Evolutionary conservation across 1,140 invertebrate genomes (phyloP), one percentile per base, ranked within the genome.

Genomic region (Papilio glaucus): DNA sequence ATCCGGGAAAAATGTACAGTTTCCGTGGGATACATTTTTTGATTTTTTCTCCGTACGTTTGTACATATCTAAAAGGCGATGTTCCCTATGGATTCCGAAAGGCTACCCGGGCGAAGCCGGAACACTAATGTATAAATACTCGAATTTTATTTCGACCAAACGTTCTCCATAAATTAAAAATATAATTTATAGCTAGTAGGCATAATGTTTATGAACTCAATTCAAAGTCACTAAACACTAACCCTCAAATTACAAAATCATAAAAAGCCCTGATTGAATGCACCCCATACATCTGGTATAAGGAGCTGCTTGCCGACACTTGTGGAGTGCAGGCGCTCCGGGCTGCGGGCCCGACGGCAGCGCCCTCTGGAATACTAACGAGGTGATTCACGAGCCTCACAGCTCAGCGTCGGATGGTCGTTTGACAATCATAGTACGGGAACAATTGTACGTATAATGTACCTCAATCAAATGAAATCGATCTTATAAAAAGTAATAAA

Each of bases 271-370:
- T 4, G 49, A 57, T 26, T 57, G 49, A 57, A 57, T 57, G 49
- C 21, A 57, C 21, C 4, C 10, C 10, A 24, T 24, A 57, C 21
- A 24, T 57, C 49, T 24, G 29, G 2, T 3, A 24, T 10, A 45
- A 57, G 49, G 24, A 21, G 21, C 49, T 24, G 6, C 29, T 21
- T 57, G 9, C 24, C 5, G 21, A 57, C 49, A 24, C 49, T 57
- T 57, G 49, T 57, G 49, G 49, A 57, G 49, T 57, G 49, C 45
- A 49, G 15, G 10, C 49, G 29, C 49, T 57, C 18, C 49, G 18
- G 21, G 49, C 49, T 18, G 21, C 49, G 49, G 12, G 15, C 45
- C 45, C 21, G 15, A 21, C 15, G 45, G 21, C n/a, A n/a, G n/a
- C n/a, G 18, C 15, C 18, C 45, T 49, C 45, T 0, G 18, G 49